Evolutionary conservation across 2,888 invertebrate genomes (phyloP), one percentile per base, ranked within the genome.

Genomic region (Chaitophorus viminalis): DNA sequence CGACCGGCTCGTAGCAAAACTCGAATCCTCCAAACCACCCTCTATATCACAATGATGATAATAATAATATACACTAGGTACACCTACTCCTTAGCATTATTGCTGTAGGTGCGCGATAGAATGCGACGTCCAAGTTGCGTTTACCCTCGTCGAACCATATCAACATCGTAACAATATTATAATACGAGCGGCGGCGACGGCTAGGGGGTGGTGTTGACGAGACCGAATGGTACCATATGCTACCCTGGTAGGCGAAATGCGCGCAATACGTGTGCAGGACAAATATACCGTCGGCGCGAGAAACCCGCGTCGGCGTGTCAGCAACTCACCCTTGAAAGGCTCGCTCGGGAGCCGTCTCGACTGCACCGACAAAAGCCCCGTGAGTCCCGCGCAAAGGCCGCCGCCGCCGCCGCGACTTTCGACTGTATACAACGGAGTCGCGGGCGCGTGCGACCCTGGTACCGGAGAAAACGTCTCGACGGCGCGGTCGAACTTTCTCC

Each of bases 211-310:
- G 14, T 11, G 11, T 46, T 46, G 1, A 1, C 46, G 14, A 46
- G 31, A 17, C 14, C 76, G 46, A 29, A 11, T 18, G 60, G 36
- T 33, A 8, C 60, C n/a, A n/a, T n/a, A 74, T 86, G 72, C 36
- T 72, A 25, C 39, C 86, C 86, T 86, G 86, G 86, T 86, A 36
- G 52, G 36, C 54, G 54, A 86, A 86, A 86, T 86, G 86, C 86
- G 86, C 86, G 72, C 68, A 25, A 72, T 78, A 72, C 86, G 72
- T 36, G 78, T 86, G 86, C 54, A 79, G 5, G 78, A 36, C 72
- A 33, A 72, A 72, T 72, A 54, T 70, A 78, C 46, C n/a, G 76
- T 68, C 86, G 86, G 86, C 86, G 86, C 78, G 60, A 72, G 29
- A 77, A 65, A 68, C 25, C 75, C 75, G 39, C 75, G 75, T 75